Evolutionary conservation across 1,140 invertebrate species (phyloP).

Genomic region (Aphis craccivora): DNA sequence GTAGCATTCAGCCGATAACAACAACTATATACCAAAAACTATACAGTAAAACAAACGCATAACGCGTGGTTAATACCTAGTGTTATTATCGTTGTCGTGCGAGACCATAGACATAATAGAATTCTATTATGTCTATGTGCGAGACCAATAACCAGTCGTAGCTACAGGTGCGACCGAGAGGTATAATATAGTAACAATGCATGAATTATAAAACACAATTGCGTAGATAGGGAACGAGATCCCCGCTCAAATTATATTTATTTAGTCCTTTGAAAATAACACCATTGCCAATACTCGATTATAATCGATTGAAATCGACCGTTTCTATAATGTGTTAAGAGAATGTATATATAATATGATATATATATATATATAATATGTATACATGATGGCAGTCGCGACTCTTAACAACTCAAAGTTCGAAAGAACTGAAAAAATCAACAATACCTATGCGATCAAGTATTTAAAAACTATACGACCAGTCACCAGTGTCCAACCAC

Average conservation of each 20-base stretch:
- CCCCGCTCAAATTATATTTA: background rate
- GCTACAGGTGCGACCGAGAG: background rate
- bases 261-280: background rate
- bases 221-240: background rate
- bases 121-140: too few species aligned
- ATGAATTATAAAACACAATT: conserved; percentile 9
- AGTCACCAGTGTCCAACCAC: background rate
- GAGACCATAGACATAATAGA: too few species aligned
- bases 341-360: too few species aligned
- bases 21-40: background rate
- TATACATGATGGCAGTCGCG: too few species aligned
- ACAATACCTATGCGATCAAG: background rate
- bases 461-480: background rate
- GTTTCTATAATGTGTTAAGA: too few species aligned
- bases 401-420: too few species aligned
- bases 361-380: too few species aligned
- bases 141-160: background rate
- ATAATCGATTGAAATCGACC: too few species aligned
- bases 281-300: too few species aligned
- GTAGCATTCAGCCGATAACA: background rate
- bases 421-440: too few species aligned
- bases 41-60: background rate
- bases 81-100: background rate
- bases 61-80: background rate
- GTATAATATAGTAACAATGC: background rate